Evolutionary conservation across 2,113 vertebrate genomes (phyloP), one percentile per base, ranked within the genome.

Genomic region (Corythornis cristatus): DNA sequence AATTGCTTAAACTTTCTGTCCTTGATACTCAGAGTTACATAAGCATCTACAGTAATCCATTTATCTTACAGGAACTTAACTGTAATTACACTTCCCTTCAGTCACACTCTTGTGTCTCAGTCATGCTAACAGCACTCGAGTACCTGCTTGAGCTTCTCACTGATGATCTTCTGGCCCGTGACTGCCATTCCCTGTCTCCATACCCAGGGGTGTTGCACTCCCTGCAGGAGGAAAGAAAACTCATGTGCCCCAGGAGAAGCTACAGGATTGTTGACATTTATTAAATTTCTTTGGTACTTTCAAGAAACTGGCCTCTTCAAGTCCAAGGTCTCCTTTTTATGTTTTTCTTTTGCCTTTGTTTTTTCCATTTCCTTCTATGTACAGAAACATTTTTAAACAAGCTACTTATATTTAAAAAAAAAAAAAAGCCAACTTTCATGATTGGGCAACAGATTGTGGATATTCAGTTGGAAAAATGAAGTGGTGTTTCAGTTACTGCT

Each of bases 51-150:
- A 65, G 84, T 28, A 90, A 78, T 88, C 61, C 76, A 45, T 94
- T 94, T 86, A 77, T 93, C 83, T 60, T 76, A 14, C 68, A 74
- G 70, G 88, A 95, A 89, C 50, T 79, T 89, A 71, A 60, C 81
- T 89, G 93, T 26, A 93, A 71, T 88, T n/a, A 37, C 86, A 45
- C 68, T 83, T 88, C 48, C 53, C 68, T 83, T 88, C 73, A 93
- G 13, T 75, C 73, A 62, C 9, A 28, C 33, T 45, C 86, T 75
- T 37, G 6, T 90, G 86, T 73, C 86, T 70, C 77, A 95, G 40
- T 96, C 92, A 93, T 65, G 73, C 57, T 94, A 93, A 92, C 79
- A 66, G 79, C 62, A 46, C 42, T 86, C 74, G 94, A 90, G 80
- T 67, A 84, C 14, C 21, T 78, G 53, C 83, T 86, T 90, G 88